phyloP scores from a whole-genome alignment of 2,113 vertebrate species.

The Myotis yumanensis region DNA sequence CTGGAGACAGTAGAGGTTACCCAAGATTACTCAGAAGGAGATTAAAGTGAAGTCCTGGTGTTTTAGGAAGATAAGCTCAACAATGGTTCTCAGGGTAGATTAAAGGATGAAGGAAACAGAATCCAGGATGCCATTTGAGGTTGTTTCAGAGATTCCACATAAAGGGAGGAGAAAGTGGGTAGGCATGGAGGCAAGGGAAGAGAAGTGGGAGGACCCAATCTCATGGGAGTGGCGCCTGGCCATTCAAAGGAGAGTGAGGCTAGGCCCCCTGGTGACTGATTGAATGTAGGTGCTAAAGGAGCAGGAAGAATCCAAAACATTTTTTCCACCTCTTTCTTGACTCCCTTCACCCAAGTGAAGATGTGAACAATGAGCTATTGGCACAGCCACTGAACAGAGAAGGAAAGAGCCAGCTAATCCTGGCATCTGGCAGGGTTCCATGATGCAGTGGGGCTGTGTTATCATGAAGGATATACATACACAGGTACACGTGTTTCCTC shows the following conservation, averaged over 20 bases:
- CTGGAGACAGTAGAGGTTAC: neutral
- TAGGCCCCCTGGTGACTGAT: neutral
- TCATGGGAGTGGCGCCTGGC: neutral
- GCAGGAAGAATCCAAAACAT: neutral
- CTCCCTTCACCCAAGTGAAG: neutral
- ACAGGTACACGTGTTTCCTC: neutral
- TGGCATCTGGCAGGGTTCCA: neutral
- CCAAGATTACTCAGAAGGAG: neutral
- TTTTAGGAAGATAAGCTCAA: slow-evolving; percentile 30
- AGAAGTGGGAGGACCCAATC: neutral
- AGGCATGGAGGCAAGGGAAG: neutral
- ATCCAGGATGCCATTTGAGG: neutral
- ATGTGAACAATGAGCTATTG: neutral
- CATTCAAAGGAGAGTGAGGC: neutral
- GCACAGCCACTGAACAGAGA: neutral
- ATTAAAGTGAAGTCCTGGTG: neutral
- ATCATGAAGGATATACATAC: neutral
- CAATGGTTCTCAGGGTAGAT: neutral
- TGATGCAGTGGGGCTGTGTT: neutral
- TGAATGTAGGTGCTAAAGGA: neutral
- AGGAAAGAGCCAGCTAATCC: neutral
- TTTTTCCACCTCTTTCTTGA: neutral
- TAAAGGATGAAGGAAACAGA: slow-evolving; percentile 24
- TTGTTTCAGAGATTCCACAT: neutral
- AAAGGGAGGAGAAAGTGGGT: neutral